Evolutionary conservation across 2,888 invertebrate species (phyloP).

Genomic region (Nycteola revayana): DNA sequence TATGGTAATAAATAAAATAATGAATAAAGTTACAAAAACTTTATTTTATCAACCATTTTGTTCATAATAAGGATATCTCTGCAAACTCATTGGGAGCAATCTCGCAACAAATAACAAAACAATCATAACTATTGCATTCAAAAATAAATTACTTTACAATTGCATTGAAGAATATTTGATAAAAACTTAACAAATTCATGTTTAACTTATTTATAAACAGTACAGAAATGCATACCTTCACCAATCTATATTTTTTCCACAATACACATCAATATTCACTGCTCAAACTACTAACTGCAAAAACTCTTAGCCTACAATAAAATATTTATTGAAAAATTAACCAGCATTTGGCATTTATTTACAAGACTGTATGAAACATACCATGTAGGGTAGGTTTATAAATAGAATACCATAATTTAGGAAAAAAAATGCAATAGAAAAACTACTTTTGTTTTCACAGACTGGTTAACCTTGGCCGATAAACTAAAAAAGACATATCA

Average conservation of each 20-base stretch:
- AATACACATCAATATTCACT: neutral
- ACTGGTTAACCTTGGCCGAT: too few relatives aligned
- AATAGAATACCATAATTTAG: too few relatives aligned
- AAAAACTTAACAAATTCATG: slow-evolving; percentile 49
- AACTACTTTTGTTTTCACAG: too few relatives aligned
- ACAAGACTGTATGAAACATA: too few relatives aligned
- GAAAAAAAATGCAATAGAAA: too few relatives aligned
- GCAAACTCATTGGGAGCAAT: slow-evolving; percentile 36
- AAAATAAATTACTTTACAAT: slow-evolving; percentile 24
- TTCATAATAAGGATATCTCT: slow-evolving; percentile 52
- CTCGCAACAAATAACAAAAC: slow-evolving; percentile 38
- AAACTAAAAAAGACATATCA: too few relatives aligned
- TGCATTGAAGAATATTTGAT: slow-evolving; percentile 25
- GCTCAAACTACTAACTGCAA: too few relatives aligned
- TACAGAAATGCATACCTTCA: slow-evolving; percentile 29
- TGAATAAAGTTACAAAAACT: slow-evolving; percentile 41
- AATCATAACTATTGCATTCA: slow-evolving; percentile 33
- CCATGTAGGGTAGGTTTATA: too few relatives aligned
- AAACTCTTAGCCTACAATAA: too few relatives aligned
- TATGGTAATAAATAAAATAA: too few relatives aligned
- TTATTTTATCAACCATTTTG: slow-evolving; percentile 50
- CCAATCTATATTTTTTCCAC: slow-evolving; percentile 2
- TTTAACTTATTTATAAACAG: slow-evolving; percentile 33
- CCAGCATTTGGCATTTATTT: too few relatives aligned
- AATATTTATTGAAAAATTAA: too few relatives aligned